Conservation (phyloP, 2,113 vertebrate species). For the Poecilia latipinna region DNA sequence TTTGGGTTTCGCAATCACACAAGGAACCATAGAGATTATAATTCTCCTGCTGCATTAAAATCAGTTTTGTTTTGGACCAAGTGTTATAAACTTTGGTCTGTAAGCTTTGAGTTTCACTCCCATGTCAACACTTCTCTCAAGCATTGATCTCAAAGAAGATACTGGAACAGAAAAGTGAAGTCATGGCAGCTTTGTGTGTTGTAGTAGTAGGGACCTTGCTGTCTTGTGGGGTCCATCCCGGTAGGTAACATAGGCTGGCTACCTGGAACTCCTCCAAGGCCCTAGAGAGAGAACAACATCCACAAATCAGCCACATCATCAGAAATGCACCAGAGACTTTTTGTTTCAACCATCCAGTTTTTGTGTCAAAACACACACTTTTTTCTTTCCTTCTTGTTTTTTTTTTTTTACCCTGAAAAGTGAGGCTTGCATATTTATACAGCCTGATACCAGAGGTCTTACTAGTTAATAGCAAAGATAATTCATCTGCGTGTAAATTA, state of each 20-base stretch:
- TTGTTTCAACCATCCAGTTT: not conserved
- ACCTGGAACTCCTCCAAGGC: constrained; percentile 93
- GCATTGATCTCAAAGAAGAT: no score
- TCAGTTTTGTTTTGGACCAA: no score
- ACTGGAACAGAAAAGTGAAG: not conserved
- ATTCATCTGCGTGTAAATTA: not conserved
- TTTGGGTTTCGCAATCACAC: not conserved
- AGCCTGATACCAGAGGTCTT: no score
- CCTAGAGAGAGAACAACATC: constrained; percentile 71
- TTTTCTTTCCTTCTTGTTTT: no score
- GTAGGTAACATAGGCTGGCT: constrained; percentile 94
- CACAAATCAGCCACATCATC: not conserved
- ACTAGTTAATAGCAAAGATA: not conserved
- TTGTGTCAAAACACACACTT: not conserved
- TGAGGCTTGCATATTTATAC: no score
- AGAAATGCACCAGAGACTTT: not conserved
- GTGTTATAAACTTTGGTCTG: no score
- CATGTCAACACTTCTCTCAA: no score
- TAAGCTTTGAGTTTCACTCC: no score
- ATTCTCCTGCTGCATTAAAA: no score
- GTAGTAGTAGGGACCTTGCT: constrained; percentile 85
- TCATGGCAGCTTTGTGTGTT: not conserved
- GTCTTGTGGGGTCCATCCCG: constrained; percentile 96
- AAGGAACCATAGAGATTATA: not conserved
- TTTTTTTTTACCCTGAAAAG: not conserved